A percentile compares a stretch with the other conserved stretches of the same genome.
Conservation (phyloP, 1,140 invertebrate genomes). For the Frieseomelitta varia region DNA sequence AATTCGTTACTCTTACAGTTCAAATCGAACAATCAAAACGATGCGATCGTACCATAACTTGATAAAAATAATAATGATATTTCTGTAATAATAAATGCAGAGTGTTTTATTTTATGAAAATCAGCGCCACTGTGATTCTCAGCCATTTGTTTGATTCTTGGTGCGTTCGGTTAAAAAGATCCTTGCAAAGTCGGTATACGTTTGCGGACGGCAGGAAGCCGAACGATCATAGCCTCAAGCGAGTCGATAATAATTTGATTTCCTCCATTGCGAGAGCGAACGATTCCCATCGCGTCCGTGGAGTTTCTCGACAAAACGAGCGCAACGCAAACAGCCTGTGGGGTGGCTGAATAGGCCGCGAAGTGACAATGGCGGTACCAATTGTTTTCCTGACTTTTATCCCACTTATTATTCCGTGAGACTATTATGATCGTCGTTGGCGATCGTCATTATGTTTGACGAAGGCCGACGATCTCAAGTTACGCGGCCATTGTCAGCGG, state of each 20-base stretch:
- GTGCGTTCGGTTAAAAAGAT: not conserved
- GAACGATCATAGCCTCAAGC: constrained; percentile 16
- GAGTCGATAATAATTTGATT: constrained; percentile 53
- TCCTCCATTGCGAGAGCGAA: constrained; percentile 17
- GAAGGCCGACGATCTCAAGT: constrained; percentile 69
- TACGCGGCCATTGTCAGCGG: constrained; percentile 55
- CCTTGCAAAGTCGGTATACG: not conserved
- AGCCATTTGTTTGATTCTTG: too few species aligned
- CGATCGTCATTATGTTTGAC: constrained; percentile 72
- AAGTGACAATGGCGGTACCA: constrained; percentile 60
- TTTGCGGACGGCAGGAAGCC: not conserved
- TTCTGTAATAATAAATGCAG: too few species aligned
- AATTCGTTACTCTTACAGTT: too few species aligned
- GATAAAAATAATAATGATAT: too few species aligned
- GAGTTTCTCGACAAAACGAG: constrained; percentile 38
- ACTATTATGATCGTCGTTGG: constrained; percentile 70
- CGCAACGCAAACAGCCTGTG: constrained; percentile 40
- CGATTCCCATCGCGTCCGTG: constrained; percentile 43
- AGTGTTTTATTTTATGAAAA: too few species aligned
- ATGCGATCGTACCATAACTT: too few species aligned
- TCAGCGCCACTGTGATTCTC: too few species aligned
- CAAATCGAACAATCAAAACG: too few species aligned
- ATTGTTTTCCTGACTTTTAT: constrained; percentile 75
- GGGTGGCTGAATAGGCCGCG: constrained; percentile 57
- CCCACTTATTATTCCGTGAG: constrained; percentile 66